Evolutionary conservation across 2,797 vertebrate species (phyloP).

Genomic region (Sebastes alutus): DNA sequence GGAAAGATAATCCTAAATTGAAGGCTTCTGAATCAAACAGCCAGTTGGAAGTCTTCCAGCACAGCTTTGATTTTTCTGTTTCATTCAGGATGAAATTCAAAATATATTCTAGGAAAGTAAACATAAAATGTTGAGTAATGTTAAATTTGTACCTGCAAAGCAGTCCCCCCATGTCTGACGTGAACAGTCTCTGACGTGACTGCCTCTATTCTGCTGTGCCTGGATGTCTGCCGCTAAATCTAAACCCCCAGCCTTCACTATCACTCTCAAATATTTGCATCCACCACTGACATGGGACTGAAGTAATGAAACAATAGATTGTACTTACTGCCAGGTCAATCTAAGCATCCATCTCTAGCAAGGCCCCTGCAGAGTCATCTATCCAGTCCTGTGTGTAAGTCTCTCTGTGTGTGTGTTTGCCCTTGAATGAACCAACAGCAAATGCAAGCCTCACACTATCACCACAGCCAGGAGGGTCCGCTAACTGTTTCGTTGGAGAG

Average conservation of each 20-base stretch:
- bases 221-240: conserved; percentile 43
- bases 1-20: neutral
- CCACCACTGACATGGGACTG: conserved; percentile 39
- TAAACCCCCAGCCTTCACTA: conserved; percentile 43
- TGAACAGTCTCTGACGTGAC: conserved; percentile 54
- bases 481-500: conserved; percentile 69
- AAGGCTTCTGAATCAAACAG: conserved; percentile 11
- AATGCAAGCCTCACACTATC: conserved; percentile 68
- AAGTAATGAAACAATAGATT: conserved; percentile 72
- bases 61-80: conserved; percentile 12
- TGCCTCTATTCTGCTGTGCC: conserved; percentile 22
- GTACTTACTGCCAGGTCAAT: conserved; percentile 76
- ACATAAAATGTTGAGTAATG: conserved; percentile 24
- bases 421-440: conserved; percentile 69
- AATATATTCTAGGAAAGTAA: conserved; percentile 5
- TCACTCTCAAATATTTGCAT: conserved; percentile 65
- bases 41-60: neutral
- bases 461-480: conserved; percentile 65
- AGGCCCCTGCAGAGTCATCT: conserved; percentile 59
- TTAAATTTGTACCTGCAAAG: conserved; percentile 29
- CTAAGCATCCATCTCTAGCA: conserved; percentile 67
- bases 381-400: conserved; percentile 35
- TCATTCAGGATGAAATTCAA: conserved; percentile 8
- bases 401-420: conserved; percentile 13
- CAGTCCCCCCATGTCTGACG: conserved; percentile 12